These are phyloP conservation scores for Macrostomum lignano DNA, from an alignment of 1,140 invertebrate genomes.

Conservation along the genomic window DNA sequence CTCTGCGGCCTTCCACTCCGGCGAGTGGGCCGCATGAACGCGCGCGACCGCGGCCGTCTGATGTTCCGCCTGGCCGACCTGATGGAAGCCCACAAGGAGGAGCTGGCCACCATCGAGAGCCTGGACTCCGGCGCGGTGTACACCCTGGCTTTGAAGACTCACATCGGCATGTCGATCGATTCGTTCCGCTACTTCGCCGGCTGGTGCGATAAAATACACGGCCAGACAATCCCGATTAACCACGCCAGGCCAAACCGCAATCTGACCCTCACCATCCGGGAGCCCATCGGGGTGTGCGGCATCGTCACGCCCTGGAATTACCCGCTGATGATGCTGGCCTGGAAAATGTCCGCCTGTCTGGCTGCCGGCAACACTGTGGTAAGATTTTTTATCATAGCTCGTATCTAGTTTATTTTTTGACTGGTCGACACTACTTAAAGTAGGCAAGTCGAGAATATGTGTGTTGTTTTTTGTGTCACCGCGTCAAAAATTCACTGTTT, in stretches of 20 bases:
- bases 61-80: conserved; percentile 57
- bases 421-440: no score
- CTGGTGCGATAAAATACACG: conserved; percentile 59
- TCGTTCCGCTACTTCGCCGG: conserved; percentile 48
- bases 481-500: no score
- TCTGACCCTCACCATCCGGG: conserved; percentile 58
- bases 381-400: no score
- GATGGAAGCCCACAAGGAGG: conserved; percentile 71
- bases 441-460: no score
- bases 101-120: conserved; percentile 63
- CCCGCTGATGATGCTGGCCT: conserved; percentile 67
- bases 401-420: no score
- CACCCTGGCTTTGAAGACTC: conserved; percentile 68
- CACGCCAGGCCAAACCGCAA: conserved; percentile 59
- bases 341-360: conserved; percentile 68
- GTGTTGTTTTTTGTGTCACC: no score
- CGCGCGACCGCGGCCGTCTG: conserved; percentile 46
- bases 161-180: conserved; percentile 16
- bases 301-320: conserved; percentile 99
- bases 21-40: conserved; percentile 62
- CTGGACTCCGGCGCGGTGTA: conserved; percentile 79
- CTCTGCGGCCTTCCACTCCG: conserved; percentile 30
- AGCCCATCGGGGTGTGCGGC: conserved; percentile 80
- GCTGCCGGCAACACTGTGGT: no score
- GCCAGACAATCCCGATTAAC: conserved; percentile 41